Percentiles rank a stretch among this genome's conserved stretches.
These are phyloP conservation scores for Calypte anna DNA, from an alignment of 2,113 vertebrate species.

Conservation along the genomic window DNA sequence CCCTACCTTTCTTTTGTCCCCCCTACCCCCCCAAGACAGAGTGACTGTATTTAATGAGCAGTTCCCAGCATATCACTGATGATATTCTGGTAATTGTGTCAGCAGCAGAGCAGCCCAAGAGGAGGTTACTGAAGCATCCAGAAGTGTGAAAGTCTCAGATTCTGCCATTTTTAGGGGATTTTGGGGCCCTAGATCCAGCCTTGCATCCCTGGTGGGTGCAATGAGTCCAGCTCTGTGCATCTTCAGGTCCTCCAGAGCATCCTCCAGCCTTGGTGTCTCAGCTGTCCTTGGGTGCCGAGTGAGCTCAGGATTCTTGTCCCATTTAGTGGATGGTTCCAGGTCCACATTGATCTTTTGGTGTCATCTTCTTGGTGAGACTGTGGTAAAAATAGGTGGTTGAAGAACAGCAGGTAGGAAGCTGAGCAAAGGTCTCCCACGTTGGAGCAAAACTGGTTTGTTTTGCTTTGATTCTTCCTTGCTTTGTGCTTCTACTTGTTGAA, in stretches of 20 bases:
- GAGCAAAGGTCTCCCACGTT: background rate
- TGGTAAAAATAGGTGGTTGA: background rate
- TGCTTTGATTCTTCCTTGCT: background rate
- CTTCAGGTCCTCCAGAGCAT: too few species aligned
- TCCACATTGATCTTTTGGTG: rapidly evolving
- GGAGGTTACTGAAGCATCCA: constrained; percentile 22
- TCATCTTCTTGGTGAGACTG: background rate
- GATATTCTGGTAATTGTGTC: constrained; percentile 72
- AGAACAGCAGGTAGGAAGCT: background rate
- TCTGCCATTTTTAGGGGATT: constrained; percentile 47
- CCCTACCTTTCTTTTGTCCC: background rate
- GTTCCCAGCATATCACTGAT: constrained; percentile 71
- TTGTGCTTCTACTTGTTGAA: background rate
- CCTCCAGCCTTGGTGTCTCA: background rate
- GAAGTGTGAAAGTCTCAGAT: background rate
- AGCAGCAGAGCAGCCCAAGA: constrained; percentile 38
- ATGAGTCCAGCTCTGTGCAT: background rate
- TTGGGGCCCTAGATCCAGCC: background rate
- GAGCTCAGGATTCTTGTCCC: background rate
- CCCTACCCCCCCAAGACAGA: constrained; percentile 57
- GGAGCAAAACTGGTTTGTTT: background rate
- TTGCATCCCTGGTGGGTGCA: background rate
- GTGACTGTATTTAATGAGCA: constrained; percentile 80
- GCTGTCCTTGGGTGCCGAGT: background rate
- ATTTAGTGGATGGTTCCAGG: background rate